These are phyloP conservation scores for Netta rufina DNA, from an alignment of 2,797 vertebrate genomes.

Conservation along the genomic window DNA sequence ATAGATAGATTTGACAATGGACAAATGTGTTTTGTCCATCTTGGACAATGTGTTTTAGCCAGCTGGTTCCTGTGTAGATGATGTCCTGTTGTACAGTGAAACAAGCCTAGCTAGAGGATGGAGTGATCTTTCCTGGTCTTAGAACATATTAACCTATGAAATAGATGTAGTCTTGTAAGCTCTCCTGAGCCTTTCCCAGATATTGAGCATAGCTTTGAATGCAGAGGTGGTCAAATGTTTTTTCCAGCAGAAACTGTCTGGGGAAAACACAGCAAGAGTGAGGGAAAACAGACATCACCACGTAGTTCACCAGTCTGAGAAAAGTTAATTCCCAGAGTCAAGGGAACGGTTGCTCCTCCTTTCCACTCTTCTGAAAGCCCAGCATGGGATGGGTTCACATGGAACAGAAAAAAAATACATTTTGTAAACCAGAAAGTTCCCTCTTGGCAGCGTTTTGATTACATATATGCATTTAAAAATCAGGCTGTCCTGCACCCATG, in stretches of 20 bases:
- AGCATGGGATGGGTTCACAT: background rate
- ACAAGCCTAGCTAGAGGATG: background rate
- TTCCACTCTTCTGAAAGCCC: background rate
- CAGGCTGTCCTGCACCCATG: background rate
- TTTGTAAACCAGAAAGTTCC: background rate
- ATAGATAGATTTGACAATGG: no score
- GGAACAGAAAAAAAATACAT: background rate
- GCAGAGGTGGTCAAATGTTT: background rate
- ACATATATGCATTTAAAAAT: fast-evolving
- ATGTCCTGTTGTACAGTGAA: background rate
- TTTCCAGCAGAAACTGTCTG: background rate
- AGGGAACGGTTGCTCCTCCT: background rate
- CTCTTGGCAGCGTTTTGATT: background rate
- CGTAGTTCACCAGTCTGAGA: background rate
- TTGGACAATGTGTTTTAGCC: background rate
- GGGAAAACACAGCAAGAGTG: background rate
- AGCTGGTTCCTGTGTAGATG: background rate
- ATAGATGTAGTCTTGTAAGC: background rate
- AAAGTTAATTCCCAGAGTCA: background rate
- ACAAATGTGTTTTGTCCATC: no score
- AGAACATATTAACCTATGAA: background rate
- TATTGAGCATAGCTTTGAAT: background rate
- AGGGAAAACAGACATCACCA: background rate
- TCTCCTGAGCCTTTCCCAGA: background rate
- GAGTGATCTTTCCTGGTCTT: background rate